Conservation (phyloP, 2,797 vertebrate genomes). For the Argya squamiceps region DNA sequence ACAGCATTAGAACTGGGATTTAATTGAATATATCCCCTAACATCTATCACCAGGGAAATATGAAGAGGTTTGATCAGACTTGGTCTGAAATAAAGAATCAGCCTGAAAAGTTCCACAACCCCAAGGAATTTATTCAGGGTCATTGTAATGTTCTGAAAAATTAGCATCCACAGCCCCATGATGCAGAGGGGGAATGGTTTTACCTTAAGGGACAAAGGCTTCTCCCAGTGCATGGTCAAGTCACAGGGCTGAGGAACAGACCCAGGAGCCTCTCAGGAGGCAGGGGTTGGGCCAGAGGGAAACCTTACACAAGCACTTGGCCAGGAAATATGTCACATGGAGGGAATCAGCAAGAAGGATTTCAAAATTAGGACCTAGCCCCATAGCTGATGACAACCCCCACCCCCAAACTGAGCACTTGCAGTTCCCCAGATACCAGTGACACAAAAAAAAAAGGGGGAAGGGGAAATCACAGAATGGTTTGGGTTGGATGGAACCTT, state of each 20-base stretch:
- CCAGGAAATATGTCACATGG: not conserved
- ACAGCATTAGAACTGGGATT: not conserved
- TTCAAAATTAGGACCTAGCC: not conserved
- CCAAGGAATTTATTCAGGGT: not conserved
- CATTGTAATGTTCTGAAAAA: not conserved
- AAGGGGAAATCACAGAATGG: not conserved
- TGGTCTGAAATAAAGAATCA: not conserved
- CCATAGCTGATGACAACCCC: not conserved
- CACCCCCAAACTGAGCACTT: not conserved
- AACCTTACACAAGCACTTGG: not conserved
- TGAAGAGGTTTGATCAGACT: not conserved
- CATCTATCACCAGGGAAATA: not conserved
- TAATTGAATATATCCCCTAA: not conserved
- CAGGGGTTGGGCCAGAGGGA: not conserved
- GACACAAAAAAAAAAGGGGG: not conserved
- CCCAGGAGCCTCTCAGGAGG: not conserved
- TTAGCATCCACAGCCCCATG: rapidly evolving
- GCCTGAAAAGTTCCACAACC: not conserved
- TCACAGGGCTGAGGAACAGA: not conserved
- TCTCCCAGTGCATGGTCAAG: not conserved
- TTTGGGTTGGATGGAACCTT: not conserved
- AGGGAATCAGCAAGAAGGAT: not conserved
- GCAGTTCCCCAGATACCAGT: not conserved
- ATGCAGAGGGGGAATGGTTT: not conserved
- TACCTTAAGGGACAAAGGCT: not conserved